Evolutionary conservation across 2,113 vertebrate species (phyloP), one percentile per base, ranked within the genome.

Genomic region (Sisor rabdophorus): DNA sequence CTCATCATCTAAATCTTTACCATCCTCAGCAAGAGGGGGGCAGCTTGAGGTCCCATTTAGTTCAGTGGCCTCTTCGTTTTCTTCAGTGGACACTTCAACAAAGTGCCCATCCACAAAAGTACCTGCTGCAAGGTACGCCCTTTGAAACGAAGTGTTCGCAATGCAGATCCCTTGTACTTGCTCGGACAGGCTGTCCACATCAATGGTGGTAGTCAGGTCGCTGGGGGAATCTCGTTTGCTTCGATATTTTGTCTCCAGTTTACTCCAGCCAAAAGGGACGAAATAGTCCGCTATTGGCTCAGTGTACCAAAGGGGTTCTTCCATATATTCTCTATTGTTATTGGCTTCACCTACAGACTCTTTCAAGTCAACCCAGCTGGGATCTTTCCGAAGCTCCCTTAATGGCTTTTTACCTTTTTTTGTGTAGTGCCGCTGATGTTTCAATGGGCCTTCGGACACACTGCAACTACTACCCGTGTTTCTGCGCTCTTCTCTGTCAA

Each of bases 271-370:
- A 73, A 94, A 88, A 32, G 97, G 96, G 87, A 96, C 91, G 75
- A 98, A 96, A 85, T 97, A 99, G 63, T 98, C 96, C 1, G 96
- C 91, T 32, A 99, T 95, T 0, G 97, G 97, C 85, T 99, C 96
- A 0, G 97, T 99, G 87, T 99, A 99, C 97, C 97, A 99, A 88
- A 98, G 90, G 4, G 97, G 97, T 83, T 99, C 96, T 87, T 99
- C 97, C 87, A 95, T 95, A 55, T 96, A 99, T 68, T 98, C 95
- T 22, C 87, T 93, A 79, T 94, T 92, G n/a, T 90, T 92, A 79
- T 91, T 91, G 82, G 87, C 91, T 85, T 95, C 95, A 70, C 85
- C 82, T 79, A 85, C 88, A 17, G 89, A 85, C 86, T 95, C 94
- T 83, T 91, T 92, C 13, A 87, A 89, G 68, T 94, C 93, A 0